Percentiles rank a stretch among this genome's conserved stretches.
Evolutionary conservation across 2,797 vertebrate species (phyloP).

Genomic region (Luscinia megarhynchos): DNA sequence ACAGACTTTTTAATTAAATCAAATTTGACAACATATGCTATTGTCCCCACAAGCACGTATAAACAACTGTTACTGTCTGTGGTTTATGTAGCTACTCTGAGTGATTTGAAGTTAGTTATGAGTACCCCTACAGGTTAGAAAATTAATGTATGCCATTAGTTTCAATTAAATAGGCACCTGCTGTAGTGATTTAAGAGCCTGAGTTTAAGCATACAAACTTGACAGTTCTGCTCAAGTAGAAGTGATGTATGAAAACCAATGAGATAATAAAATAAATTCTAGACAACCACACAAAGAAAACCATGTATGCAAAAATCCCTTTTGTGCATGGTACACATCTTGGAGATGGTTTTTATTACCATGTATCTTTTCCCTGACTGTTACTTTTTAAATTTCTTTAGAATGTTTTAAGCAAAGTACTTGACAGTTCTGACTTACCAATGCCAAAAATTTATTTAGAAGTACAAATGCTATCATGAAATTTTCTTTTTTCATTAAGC

Average conservation of each 20-base stretch:
- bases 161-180: conserved; percentile 40
- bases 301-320: background rate
- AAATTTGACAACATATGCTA: conserved; percentile 39
- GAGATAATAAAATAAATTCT: background rate
- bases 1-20: conserved; percentile 44
- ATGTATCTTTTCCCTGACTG: background rate
- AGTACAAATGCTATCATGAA: background rate
- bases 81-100: background rate
- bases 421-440: background rate
- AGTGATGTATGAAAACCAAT: background rate
- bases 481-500: background rate
- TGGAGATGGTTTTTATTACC: background rate
- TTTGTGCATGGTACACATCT: background rate
- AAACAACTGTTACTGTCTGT: conserved; percentile 30
- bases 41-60: conserved; percentile 26
- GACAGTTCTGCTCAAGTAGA: background rate
- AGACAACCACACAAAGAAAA: background rate
- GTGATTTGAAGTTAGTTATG: conserved; percentile 42
- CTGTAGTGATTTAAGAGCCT: background rate
- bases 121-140: conserved; percentile 40
- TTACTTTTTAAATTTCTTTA: background rate
- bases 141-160: conserved; percentile 40
- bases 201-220: background rate
- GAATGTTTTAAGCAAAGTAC: background rate
- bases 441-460: background rate